These are phyloP conservation scores for Laticauda laticaudata DNA, from an alignment of 2,113 vertebrate genomes.

Conservation along the genomic window DNA sequence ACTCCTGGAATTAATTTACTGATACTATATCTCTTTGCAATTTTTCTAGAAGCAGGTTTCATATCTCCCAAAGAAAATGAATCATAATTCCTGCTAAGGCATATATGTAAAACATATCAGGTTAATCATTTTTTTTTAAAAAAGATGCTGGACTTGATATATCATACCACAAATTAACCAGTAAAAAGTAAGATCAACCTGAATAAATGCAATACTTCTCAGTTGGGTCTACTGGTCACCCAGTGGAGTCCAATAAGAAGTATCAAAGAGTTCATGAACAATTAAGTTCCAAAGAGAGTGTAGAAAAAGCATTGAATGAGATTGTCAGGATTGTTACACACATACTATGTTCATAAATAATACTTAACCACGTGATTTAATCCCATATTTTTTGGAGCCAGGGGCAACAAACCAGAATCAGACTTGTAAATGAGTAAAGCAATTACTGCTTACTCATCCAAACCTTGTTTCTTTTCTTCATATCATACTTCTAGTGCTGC, in stretches of 20 bases:
- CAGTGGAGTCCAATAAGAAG: background rate
- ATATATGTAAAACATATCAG: background rate
- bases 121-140: background rate
- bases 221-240: background rate
- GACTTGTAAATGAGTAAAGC: background rate
- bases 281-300: background rate
- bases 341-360: background rate
- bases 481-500: background rate
- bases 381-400: background rate
- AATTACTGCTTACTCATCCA: background rate
- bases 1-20: background rate
- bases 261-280: background rate
- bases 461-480: background rate
- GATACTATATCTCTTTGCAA: background rate
- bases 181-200: background rate
- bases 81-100: background rate
- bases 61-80: background rate
- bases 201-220: background rate
- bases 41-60: background rate
- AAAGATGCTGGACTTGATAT: background rate
- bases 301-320: background rate
- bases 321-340: background rate
- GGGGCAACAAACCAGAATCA: background rate
- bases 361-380: background rate
- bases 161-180: background rate